Evolutionary conservation across 2,797 vertebrate species (phyloP).

Genomic region (Leptodactylus fallax): DNA sequence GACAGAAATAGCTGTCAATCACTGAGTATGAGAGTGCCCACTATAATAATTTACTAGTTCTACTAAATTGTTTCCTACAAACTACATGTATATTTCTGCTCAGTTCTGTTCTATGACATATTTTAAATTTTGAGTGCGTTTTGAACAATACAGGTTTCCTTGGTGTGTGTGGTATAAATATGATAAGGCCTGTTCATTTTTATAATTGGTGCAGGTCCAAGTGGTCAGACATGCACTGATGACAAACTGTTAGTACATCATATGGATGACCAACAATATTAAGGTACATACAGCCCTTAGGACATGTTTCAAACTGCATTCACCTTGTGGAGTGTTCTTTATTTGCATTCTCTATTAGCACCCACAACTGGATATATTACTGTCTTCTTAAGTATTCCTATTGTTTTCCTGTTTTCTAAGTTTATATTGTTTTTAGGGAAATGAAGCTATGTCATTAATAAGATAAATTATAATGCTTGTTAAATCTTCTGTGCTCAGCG

Average conservation of each 20-base stretch:
- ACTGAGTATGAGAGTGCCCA: no score
- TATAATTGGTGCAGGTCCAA: neutral
- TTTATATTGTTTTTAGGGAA: constrained; percentile 45
- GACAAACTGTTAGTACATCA: neutral
- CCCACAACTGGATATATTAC: constrained; percentile 5
- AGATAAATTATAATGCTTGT: constrained; percentile 42
- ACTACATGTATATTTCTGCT: no score
- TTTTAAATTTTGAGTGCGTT: neutral
- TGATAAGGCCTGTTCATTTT: no score
- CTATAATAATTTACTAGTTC: no score
- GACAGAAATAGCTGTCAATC: no score
- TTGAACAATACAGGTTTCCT: neutral
- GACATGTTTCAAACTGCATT: neutral
- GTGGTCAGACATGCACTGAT: neutral
- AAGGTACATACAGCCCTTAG: neutral
- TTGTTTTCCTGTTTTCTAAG: neutral
- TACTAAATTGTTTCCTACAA: no score
- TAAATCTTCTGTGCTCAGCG: constrained; percentile 44
- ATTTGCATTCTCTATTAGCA: neutral
- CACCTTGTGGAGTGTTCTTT: neutral
- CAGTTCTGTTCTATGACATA: no score
- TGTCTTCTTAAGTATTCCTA: neutral
- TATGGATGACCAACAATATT: neutral
- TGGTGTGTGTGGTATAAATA: no score
- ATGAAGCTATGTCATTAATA: constrained; percentile 49